phyloP scores from a whole-genome alignment of 2,113 vertebrate genomes.

The Toxotes jaculatrix region DNA sequence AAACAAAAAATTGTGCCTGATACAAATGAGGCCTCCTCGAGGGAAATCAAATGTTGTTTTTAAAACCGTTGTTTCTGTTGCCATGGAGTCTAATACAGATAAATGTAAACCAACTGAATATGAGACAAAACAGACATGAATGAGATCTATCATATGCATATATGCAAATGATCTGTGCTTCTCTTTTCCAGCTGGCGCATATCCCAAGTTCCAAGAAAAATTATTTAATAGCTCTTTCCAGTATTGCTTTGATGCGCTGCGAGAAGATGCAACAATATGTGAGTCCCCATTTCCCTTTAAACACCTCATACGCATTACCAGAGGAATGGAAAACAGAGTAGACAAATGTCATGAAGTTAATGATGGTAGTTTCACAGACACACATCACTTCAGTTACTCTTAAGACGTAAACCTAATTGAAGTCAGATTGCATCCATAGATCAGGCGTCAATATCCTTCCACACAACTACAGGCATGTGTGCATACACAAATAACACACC shows the following conservation, averaged over 20 bases:
- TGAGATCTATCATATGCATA: slow-evolving; percentile 4
- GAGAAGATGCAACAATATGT: not conserved
- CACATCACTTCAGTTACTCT: slow-evolving; percentile 15
- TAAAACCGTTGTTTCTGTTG: not conserved
- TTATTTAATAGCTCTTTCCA: not conserved
- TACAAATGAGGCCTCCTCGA: not conserved
- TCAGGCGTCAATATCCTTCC: not conserved
- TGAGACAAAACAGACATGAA: not conserved
- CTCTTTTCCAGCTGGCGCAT: slow-evolving; percentile 5
- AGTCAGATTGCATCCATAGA: not conserved
- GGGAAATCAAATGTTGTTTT: slow-evolving; percentile 4
- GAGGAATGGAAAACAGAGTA: not conserved
- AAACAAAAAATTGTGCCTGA: not conserved
- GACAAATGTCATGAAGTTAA: not conserved
- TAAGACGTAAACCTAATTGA: not conserved
- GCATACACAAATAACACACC: slow-evolving; percentile 26
- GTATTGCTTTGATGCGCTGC: not conserved
- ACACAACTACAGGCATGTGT: slow-evolving; percentile 5
- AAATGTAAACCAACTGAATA: slow-evolving; percentile 11
- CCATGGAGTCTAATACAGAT: not conserved
- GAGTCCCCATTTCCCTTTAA: slow-evolving; percentile 7
- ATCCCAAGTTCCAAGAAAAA: not conserved
- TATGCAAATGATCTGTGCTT: slow-evolving; percentile 38
- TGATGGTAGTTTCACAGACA: not conserved
- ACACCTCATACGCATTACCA: not conserved